Evolutionary conservation across 2,888 invertebrate genomes (phyloP).

Genomic region (Leptura quadrifasciata): DNA sequence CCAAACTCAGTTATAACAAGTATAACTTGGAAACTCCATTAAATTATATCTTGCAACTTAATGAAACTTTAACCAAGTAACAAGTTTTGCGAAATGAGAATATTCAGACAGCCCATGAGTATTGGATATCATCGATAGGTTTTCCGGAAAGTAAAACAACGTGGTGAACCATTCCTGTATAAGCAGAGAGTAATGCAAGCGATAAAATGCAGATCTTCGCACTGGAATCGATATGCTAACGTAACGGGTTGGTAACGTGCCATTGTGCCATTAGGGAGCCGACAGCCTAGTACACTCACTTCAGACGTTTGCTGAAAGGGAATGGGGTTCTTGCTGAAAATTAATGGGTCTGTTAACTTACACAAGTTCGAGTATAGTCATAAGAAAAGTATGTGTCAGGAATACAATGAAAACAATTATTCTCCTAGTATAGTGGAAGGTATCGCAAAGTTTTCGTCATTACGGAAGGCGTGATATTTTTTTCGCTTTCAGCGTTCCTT

Average conservation of each 20-base stretch:
- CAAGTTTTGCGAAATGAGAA: conserved; percentile 47
- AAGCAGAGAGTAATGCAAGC: neutral
- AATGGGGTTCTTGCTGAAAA: conserved; percentile 13
- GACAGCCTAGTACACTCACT: conserved; percentile 47
- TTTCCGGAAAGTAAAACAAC: conserved; percentile 41
- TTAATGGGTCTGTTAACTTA: conserved; percentile 20
- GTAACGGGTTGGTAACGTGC: conserved; percentile 41
- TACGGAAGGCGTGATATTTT: too few relatives aligned
- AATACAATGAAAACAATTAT: conserved; percentile 15
- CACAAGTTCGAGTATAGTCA: neutral
- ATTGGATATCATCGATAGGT: conserved; percentile 35
- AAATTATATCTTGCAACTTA: conserved; percentile 43
- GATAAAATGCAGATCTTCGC: conserved; percentile 48
- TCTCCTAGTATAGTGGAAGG: too few relatives aligned
- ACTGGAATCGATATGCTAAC: conserved; percentile 45
- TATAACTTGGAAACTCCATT: conserved; percentile 39
- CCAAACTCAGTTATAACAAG: conserved; percentile 20
- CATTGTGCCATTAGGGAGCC: conserved; percentile 43
- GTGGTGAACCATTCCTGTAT: conserved; percentile 32
- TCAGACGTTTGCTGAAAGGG: conserved; percentile 28
- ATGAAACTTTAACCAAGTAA: conserved; percentile 45
- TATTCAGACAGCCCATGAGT: conserved; percentile 42
- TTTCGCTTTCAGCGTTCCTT: too few relatives aligned
- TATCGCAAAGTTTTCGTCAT: too few relatives aligned
- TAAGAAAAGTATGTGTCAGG: neutral